These are phyloP conservation scores for Ptyas mucosa DNA, from an alignment of 2,113 vertebrate genomes.

Conservation along the genomic window DNA sequence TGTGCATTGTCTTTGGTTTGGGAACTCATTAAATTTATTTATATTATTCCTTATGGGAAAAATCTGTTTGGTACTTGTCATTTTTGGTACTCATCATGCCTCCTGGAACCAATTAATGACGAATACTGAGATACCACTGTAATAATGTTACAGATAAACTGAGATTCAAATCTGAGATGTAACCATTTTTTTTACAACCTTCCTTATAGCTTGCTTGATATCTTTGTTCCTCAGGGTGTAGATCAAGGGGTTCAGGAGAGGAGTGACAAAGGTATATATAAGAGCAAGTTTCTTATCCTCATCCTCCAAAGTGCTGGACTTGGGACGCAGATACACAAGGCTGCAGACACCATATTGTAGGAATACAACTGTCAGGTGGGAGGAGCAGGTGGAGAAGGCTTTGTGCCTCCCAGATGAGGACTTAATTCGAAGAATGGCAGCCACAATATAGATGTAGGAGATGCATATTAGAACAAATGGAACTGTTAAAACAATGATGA, in stretches of 20 bases:
- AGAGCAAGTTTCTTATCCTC: conserved; percentile 31
- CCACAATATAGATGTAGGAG: conserved; percentile 29
- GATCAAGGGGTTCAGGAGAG: conserved; percentile 32
- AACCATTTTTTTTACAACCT: background rate
- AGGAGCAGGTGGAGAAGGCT: conserved; percentile 48
- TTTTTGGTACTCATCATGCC: no score
- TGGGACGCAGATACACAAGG: conserved; percentile 38
- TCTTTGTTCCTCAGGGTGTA: conserved; percentile 44
- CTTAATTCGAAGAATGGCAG: conserved; percentile 25
- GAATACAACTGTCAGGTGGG: conserved; percentile 32
- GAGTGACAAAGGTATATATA: conserved; percentile 46
- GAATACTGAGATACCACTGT: no score
- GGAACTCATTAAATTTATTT: no score
- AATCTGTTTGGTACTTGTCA: no score
- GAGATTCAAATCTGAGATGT: background rate
- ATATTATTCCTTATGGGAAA: no score
- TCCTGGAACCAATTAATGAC: no score
- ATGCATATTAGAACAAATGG: conserved; percentile 38
- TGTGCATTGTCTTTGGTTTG: no score
- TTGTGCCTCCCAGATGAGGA: background rate
- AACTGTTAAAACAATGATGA: conserved; percentile 28
- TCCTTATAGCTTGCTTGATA: conserved; percentile 31
- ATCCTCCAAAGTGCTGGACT: conserved; percentile 1
- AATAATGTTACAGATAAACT: background rate
- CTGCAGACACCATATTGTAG: conserved; percentile 35